Evolutionary conservation across 53 echinoderm and acorn worm genomes (phyloP).

Genomic region (Astropecten irregularis): DNA sequence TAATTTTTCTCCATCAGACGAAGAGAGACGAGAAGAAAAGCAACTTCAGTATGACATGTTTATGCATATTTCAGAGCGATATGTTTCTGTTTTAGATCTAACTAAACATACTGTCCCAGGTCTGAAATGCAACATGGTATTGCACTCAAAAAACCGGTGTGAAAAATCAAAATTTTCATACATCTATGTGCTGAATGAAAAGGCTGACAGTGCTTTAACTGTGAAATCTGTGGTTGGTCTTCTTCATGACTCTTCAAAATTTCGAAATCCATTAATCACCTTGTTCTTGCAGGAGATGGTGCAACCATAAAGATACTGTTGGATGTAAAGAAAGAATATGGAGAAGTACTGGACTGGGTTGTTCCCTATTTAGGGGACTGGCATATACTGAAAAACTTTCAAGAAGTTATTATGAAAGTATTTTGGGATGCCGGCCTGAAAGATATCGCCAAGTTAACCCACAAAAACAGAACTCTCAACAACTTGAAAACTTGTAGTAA

Average conservation of each 20-base stretch:
- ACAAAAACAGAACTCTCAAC: constrained; percentile 38
- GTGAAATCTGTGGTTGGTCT: constrained; percentile 41
- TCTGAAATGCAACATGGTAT: constrained; percentile 36
- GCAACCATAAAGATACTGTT: constrained; percentile 49
- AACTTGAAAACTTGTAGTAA: constrained; percentile 31
- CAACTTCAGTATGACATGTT: constrained; percentile 20
- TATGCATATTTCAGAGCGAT: constrained; percentile 39
- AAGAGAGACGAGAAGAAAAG: neutral
- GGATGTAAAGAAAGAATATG: constrained; percentile 61
- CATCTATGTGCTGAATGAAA: constrained; percentile 48
- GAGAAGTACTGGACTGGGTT: constrained; percentile 65
- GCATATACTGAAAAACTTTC: constrained; percentile 74
- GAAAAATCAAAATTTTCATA: constrained; percentile 54
- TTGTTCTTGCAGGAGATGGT: constrained; percentile 68
- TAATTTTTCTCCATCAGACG: constrained; percentile 14
- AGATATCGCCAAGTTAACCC: constrained; percentile 62
- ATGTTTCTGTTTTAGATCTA: neutral
- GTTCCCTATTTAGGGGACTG: constrained; percentile 74
- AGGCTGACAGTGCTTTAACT: constrained; percentile 52
- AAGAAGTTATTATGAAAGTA: constrained; percentile 73
- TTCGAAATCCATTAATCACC: constrained; percentile 36
- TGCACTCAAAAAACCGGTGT: constrained; percentile 6
- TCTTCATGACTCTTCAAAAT: constrained; percentile 49
- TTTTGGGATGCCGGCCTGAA: constrained; percentile 82
- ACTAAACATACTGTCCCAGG: constrained; percentile 9